phyloP scores from a whole-genome alignment of 2,888 invertebrate genomes.

The Apodemia duryi region DNA sequence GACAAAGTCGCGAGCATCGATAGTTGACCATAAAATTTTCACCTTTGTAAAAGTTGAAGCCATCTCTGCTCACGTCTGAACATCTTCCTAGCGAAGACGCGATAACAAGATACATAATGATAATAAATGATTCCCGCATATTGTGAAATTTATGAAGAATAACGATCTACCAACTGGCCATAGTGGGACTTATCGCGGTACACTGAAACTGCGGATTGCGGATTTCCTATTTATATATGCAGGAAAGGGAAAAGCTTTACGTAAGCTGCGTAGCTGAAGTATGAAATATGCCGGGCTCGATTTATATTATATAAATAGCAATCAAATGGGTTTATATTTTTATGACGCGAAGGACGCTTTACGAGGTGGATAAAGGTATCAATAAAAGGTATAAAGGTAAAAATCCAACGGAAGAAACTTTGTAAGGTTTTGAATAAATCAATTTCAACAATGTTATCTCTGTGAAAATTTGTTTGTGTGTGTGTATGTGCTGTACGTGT shows the following conservation, averaged over 20 bases:
- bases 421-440: no score
- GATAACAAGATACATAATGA: conserved; percentile 52
- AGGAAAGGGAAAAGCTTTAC: conserved; percentile 26
- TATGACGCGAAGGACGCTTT: not conserved
- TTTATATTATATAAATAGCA: conserved; percentile 26
- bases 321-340: conserved; percentile 3
- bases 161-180: conserved; percentile 30
- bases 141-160: conserved; percentile 46
- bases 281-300: conserved; percentile 30
- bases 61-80: conserved; percentile 58
- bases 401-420: not conserved
- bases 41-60: conserved; percentile 74
- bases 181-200: conserved; percentile 26
- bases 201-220: conserved; percentile 36
- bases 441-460: no score
- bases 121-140: conserved; percentile 62
- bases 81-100: conserved; percentile 40
- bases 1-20: no score
- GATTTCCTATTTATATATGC: conserved; percentile 50
- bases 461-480: no score
- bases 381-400: not conserved
- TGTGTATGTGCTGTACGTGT: no score
- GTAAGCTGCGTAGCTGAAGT: conserved; percentile 24
- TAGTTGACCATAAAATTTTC: conserved; percentile 18
- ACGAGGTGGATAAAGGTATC: not conserved